Base-by-base conservation (phyloP, 2,113 vertebrate species). In the Melanerpes formicivorus region DNA sequence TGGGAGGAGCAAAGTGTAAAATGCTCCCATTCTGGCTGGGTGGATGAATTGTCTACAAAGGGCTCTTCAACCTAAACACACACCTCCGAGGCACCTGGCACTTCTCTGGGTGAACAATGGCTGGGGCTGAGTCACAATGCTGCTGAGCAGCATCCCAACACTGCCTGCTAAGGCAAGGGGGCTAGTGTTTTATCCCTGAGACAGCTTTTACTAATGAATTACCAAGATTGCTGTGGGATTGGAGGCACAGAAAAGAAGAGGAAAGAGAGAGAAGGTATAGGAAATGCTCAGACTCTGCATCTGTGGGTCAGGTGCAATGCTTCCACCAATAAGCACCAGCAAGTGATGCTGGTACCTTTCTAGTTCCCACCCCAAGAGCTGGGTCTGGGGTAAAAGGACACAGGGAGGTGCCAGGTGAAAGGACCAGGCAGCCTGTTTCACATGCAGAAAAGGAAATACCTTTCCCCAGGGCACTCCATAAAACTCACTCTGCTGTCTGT, bases 1-100 rank as follows among this genome's bases (percentile, higher is more conserved):
- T 44, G 0, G 5, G 29, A 23, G 74, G 55, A 74, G 56, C 71
- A 46, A 90, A 81, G 52, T 66, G 30, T 85, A 40, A 80, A 55
- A 37, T 0, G 2, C 29, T 66, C 30, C 52, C 0, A 0, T 65
- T 76, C 29, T 74, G 71, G 11, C 67, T 90, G 1, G 0, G 4
- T 29, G 79, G 48, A 42, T 46, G 34, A 80, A 84, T 48, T 21
- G 18, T 29, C 70, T 73, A 12, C 65, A 59, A 64, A 69, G 71
- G 42, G n/a, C 55, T 73, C 69, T 84, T 63, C 80, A 90, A 27
- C 13, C 23, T 3, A n/a, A 42, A 42, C 2, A 2, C 5, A 7
- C 3, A 0, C 48, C 0, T 5, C 48, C 12, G 18, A 84, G 79
- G 44, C 6, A 2, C 55, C 22, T 7, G 46, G 54, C 69, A 42